Evolutionary conservation across 2,113 vertebrate species (phyloP), one percentile per base, ranked within the genome.

Genomic region (Scomber colias): DNA sequence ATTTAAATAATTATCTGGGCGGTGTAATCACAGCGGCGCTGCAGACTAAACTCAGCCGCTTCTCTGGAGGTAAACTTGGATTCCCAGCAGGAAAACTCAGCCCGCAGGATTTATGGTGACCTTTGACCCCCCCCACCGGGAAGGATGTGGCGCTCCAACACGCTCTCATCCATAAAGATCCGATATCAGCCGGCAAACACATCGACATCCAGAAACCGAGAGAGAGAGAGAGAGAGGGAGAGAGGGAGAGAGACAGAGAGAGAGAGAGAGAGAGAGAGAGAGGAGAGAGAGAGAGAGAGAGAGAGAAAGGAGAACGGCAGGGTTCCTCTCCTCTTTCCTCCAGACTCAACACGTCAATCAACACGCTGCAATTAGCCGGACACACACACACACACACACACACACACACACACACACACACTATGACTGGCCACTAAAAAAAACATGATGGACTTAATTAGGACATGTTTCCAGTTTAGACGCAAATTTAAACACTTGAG

Each of bases 261-360:
- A 21, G 21, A 21, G 21, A 21, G 21, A 21, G 21, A 21, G 21
- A 21, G 21, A 21, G 21, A 21, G 21, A 21, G 21, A 21, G 21
- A 21, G 21, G n/a, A n/a, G n/a, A n/a, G n/a, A n/a, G n/a, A n/a
- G n/a, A n/a, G n/a, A n/a, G n/a, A n/a, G n/a, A n/a, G n/a, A n/a
- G n/a, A n/a, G n/a, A n/a, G n/a, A n/a, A n/a, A 21, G 55, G 71
- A 90, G 79, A 67, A 83, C 88, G 17, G 74, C 81, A 83, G 88
- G n/a, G 60, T 79, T 27, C 79, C 57, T 89, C 87, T 91, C 90
- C 24, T 78, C 85, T 91, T 91, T 87, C 89, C 83, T 82, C 83
- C 87, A 88, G 85, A 55, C 83, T 61, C 66, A 79, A 82, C 82
- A 67, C 13, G 70, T 89, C 90, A 85, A 60, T 92, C 89, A 82